Conservation (phyloP, 2,888 invertebrate species). For the Rhyacophila evoluta region DNA sequence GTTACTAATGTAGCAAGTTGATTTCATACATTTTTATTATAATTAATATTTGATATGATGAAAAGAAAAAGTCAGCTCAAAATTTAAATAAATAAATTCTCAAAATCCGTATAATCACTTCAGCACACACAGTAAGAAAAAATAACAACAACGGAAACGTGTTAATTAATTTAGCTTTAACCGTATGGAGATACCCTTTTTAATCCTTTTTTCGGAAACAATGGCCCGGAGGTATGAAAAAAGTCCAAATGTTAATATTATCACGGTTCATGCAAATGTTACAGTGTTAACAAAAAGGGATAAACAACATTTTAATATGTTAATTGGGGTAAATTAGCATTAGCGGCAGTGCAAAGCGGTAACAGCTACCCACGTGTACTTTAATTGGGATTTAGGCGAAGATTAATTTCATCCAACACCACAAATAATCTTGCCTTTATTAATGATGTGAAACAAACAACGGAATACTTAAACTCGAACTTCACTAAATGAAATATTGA, state of each 20-base stretch:
- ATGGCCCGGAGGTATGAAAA: slow-evolving; percentile 7
- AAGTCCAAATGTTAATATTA: slow-evolving; percentile 16
- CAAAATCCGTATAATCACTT: slow-evolving; percentile 8
- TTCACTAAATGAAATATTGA: background rate
- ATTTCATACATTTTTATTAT: background rate
- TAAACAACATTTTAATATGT: slow-evolving; percentile 32
- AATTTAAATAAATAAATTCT: background rate
- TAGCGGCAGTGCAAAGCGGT: slow-evolving; percentile 22
- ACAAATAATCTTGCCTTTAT: slow-evolving; percentile 12
- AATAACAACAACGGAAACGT: slow-evolving; percentile 11
- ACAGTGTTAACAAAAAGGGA: slow-evolving; percentile 25
- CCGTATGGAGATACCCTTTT: slow-evolving; percentile 19
- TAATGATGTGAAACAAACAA: slow-evolving; percentile 12
- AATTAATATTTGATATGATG: background rate
- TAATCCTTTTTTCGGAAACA: slow-evolving; percentile 17
- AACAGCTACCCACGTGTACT: slow-evolving; percentile 27
- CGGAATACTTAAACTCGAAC: background rate
- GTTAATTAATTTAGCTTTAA: slow-evolving; percentile 24
- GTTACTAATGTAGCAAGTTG: too few relatives aligned
- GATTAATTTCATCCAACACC: slow-evolving; percentile 25
- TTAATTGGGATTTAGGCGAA: slow-evolving; percentile 30
- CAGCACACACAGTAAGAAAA: slow-evolving; percentile 7
- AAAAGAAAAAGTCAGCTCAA: background rate
- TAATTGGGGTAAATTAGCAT: slow-evolving; percentile 33
- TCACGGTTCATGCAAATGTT: slow-evolving; percentile 23